Conservation (phyloP, 2,797 vertebrate species). For the Sebastiscus tertius region DNA sequence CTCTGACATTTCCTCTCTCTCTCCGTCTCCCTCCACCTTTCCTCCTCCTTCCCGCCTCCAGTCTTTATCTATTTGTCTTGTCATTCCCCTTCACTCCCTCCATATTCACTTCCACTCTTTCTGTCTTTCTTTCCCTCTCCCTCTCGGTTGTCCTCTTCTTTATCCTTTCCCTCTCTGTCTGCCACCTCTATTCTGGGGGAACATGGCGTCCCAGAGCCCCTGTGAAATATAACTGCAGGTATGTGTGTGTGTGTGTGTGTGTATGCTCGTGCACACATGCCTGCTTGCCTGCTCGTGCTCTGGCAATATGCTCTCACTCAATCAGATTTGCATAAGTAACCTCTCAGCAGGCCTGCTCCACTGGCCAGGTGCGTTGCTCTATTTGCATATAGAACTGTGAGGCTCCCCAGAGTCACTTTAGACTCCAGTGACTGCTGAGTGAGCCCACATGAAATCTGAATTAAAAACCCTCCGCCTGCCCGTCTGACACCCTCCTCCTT, state of each 20-base stretch:
- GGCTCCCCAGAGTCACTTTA: conserved; percentile 99
- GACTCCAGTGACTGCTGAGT: conserved; percentile 98
- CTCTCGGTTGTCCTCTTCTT: conserved; percentile 48
- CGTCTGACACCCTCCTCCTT: conserved; percentile 65
- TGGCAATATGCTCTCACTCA: conserved; percentile 98
- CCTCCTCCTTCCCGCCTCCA: conserved; percentile 18
- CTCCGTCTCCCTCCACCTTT: conserved; percentile 14
- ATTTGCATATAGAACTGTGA: conserved; percentile 99
- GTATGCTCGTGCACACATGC: conserved; percentile 73
- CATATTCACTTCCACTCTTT: conserved; percentile 34
- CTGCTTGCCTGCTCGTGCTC: conserved; percentile 73
- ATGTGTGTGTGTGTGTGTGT: conserved; percentile 11
- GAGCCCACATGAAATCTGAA: conserved; percentile 99
- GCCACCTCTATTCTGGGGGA: conserved; percentile 85
- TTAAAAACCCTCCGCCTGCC: conserved; percentile 89
- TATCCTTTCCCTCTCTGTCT: conserved; percentile 57
- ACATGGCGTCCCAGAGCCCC: conserved; percentile 79
- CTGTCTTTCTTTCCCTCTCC: conserved; percentile 30
- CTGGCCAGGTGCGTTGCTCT: conserved; percentile 96
- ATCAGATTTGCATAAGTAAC: conserved; percentile 99
- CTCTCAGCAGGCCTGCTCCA: conserved; percentile 96
- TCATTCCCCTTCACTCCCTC: conserved; percentile 47
- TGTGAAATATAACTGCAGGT: conserved; percentile 93
- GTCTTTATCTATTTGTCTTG: conserved; percentile 51
- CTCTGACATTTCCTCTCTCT: conserved; percentile 33